Evolutionary conservation across 2,113 vertebrate genomes (phyloP), one percentile per base, ranked within the genome.

Genomic region (Pelodiscus sinensis): DNA sequence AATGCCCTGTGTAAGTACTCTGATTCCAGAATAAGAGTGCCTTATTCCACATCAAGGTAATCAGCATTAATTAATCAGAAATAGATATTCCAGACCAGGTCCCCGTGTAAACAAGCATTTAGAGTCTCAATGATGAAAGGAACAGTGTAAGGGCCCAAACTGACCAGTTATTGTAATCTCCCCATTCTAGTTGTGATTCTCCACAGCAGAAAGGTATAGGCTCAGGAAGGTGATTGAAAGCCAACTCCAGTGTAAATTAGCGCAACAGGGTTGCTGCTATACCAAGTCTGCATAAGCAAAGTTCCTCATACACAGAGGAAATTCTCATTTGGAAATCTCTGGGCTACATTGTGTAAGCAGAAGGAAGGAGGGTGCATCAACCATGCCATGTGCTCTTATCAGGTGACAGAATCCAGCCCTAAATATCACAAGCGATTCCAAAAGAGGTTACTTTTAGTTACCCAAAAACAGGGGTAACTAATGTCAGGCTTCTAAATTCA

Each of bases 201-300:
- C 15, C 85, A 29, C 50, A 54, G 13, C 51, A 35, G 21, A 73
- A 12, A 73, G n/a, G 35, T 38, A 78, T 38, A 29, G 15, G 15
- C 80, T 25, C 50, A 65, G 78, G 44, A 55, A 81, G 79, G 60
- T 62, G 81, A 44, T 4, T 57, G n/a, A 68, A 50, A 8, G 2
- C 57, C 77, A 19, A 14, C 29, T 52, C 15, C 91, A 0, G 0
- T 56, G 73, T n/a, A 22, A 73, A 25, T 56, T 85, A 54, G 56
- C 2, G 5, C 4, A 31, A 14, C 27, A 90, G 35, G 1, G 1
- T 31, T 29, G 62, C 21, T 58, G 24, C 19, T 22, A 35, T 12
- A 22, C 68, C 68, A 73, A 19, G n/a, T 73, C 19, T 19, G 68
- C 3, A 14, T 8, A 24, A 27, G 31, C 56, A 1, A 15, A 65